These are phyloP conservation scores for Gymnarchus niloticus DNA, from an alignment of 2,113 vertebrate genomes.

Conservation along the genomic window DNA sequence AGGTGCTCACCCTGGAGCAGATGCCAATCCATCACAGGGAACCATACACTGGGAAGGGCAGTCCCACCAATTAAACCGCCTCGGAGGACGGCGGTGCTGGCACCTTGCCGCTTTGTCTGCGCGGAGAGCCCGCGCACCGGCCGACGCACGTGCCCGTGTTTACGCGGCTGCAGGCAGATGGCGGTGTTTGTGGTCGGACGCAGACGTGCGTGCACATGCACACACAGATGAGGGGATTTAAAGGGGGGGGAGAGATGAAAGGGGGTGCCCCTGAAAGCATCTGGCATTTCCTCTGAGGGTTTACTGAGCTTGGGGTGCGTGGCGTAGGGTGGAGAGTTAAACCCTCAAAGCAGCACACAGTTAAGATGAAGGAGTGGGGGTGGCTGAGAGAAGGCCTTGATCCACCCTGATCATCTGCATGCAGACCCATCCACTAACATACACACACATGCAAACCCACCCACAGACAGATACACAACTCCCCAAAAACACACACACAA, in stretches of 20 bases:
- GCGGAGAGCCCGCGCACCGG: too few species aligned
- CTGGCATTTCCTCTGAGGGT: neutral
- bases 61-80: too few species aligned
- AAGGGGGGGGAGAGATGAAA: neutral
- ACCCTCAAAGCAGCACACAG: conserved; percentile 4
- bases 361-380: neutral
- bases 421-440: neutral
- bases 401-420: neutral
- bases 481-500: too few species aligned
- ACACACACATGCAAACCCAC: neutral
- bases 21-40: too few species aligned
- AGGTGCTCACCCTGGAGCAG: too few species aligned
- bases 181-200: too few species aligned
- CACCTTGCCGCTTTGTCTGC: too few species aligned
- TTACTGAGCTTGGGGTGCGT: neutral
- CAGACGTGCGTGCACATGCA: neutral
- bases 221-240: neutral
- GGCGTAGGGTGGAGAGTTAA: neutral
- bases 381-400: neutral
- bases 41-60: too few species aligned
- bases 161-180: too few species aligned
- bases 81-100: too few species aligned
- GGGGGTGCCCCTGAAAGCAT: neutral
- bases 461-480: neutral
- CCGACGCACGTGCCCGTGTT: too few species aligned